Conservation (phyloP, 2,113 vertebrate species). For the Pseudopodoces humilis region DNA sequence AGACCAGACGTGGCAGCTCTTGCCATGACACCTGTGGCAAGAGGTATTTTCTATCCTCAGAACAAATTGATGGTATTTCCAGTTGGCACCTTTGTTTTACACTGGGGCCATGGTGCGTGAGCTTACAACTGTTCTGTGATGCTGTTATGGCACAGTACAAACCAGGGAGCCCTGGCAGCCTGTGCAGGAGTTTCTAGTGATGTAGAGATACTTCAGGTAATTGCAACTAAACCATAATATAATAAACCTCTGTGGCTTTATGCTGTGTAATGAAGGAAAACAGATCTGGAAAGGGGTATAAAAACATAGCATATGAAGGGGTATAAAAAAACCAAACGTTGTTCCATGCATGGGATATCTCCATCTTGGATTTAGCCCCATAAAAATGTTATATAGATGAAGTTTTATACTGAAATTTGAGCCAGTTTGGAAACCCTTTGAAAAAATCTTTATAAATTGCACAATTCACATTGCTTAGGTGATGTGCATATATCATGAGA, state of each 20-base stretch:
- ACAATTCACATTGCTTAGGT: background rate
- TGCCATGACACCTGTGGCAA: fast-evolving
- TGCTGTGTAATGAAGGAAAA: background rate
- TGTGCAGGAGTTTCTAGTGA: background rate
- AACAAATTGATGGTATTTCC: background rate
- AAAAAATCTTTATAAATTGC: background rate
- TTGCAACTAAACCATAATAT: background rate
- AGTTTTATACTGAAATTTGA: background rate
- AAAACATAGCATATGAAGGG: background rate
- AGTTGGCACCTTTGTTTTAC: background rate
- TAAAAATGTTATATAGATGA: background rate
- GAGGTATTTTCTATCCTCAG: background rate
- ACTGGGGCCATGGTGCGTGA: fast-evolving
- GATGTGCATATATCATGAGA: background rate
- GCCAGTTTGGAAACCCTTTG: background rate
- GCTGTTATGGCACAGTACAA: background rate
- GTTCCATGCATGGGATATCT: background rate
- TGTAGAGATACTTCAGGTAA: background rate
- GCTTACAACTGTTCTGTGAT: background rate
- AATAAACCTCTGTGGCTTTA: background rate
- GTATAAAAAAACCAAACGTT: background rate
- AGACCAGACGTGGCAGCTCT: background rate
- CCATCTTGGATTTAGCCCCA: background rate
- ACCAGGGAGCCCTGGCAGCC: background rate
- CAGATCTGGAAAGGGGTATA: background rate